Percentiles rank a stretch among this genome's conserved stretches.
Conservation (phyloP, 2,113 vertebrate species). For the Perca fluviatilis region DNA sequence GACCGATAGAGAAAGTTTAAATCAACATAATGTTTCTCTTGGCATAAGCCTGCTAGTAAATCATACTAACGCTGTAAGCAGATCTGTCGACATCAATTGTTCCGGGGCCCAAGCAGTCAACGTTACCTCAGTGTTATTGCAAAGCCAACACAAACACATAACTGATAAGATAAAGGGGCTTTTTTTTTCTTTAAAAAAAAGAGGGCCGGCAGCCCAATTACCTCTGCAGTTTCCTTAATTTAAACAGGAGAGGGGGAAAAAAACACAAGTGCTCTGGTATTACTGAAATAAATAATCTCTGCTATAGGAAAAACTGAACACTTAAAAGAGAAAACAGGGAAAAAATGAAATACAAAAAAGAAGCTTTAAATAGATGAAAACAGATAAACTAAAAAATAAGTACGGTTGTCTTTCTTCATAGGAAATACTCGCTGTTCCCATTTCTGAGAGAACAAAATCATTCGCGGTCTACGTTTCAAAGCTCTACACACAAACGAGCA, state of each 20-base stretch:
- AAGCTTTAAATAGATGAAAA: constrained; percentile 18
- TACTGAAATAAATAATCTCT: constrained; percentile 1
- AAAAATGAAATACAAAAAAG: background rate
- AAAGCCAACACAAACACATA: constrained; percentile 50
- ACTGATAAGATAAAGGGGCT: constrained; percentile 45
- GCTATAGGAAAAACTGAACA: background rate
- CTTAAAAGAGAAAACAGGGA: background rate
- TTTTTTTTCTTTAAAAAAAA: constrained; percentile 7
- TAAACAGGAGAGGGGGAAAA: constrained; percentile 5
- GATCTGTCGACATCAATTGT: constrained; percentile 72
- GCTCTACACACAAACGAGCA: constrained; percentile 20
- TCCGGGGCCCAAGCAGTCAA: constrained; percentile 16
- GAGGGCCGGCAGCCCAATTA: constrained; percentile 28
- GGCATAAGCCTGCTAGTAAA: constrained; percentile 55
- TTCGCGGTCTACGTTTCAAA: constrained; percentile 5
- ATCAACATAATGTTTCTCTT: constrained; percentile 73
- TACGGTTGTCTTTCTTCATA: background rate
- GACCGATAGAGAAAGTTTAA: constrained; percentile 78
- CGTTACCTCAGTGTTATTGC: constrained; percentile 39
- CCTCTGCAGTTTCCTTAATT: constrained; percentile 35
- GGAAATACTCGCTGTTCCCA: background rate
- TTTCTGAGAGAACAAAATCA: constrained; percentile 7
- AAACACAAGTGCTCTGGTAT: background rate
- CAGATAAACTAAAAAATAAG: background rate
- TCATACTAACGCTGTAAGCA: constrained; percentile 51